Base-by-base conservation (phyloP, 2,888 invertebrate species). In the Callyntrura sp. region DNA sequence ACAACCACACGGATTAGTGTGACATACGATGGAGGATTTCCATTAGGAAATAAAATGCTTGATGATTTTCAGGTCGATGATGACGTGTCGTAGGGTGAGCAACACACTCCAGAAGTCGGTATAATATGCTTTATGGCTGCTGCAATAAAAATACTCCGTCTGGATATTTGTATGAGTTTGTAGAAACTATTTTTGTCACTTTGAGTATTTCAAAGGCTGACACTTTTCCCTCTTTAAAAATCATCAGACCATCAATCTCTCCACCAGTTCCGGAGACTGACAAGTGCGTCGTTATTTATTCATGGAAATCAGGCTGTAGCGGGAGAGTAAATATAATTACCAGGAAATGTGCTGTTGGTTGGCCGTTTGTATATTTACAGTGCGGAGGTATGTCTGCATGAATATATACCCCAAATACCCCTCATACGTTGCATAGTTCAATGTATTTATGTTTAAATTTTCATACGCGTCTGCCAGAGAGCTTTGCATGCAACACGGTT, bases 201-300 rank as follows among this genome's bases (percentile, higher is more conserved):
- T 73, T 81, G 43, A 86, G 79, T 68, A 83, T 88, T 82, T 82
- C 83, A 88, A 35, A 65, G 51, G 57, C 60, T 88, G 83, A 83
- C 88, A 76, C 82, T 87, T 43, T 82, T 83, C 68, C 83, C 68
- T 83, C 68, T 83, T 83, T 48, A 60, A 87, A 88, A 88, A 60
- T 83, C 82, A 76, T 45, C 76, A 62, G 65, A 83, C 83, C 88
- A 88, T 88, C 88, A 88, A 88, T 88, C 88, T 88, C 88, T 76
- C 70, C 28, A 83, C 76, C 35, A 83, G 73, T 88, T 88, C 88
- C 83, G 60, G 28, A 17, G 20, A 60, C 60, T 85, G 85, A 76
- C 85, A 84, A 84, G 84, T 84, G 70, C 35, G 70, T 35, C 45
- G 84, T 70, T 55, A 79, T 86, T 78, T 86, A 86, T 86, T 86